Evolutionary conservation across 2,888 invertebrate genomes (phyloP), one percentile per base, ranked within the genome.

Genomic region (Anarsia innoxiella): DNA sequence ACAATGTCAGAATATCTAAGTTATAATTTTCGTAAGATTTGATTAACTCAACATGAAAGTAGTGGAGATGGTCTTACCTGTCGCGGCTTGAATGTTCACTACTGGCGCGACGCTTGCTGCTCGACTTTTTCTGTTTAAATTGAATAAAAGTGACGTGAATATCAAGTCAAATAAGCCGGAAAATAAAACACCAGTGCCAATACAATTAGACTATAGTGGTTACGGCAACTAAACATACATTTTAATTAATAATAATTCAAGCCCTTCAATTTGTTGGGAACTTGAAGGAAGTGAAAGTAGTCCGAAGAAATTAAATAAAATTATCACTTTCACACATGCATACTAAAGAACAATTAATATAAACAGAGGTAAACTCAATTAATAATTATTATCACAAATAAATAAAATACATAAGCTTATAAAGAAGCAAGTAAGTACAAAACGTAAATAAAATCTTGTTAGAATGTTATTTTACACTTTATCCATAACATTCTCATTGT

Each of bases 121-220:
- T 67, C 63, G 77, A 71, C 54, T 83, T 84, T 73, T 82, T 84
- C 84, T 84, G 82, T 78, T 62, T 51, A 74, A 68, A 61, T 61
- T 55, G 49, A 66, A 71, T 35, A 58, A 53, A 42, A 49, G 26
- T 39, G n/a, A 59, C 55, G 52, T 68, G 48, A 69, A 70, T 45
- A 62, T 53, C 34, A 44, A 23, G 13, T 47, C 41, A 41, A 44
- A 44, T 43, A 58, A 51, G 44, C 38, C 23, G 42, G 43, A 46
- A 56, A 48, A 57, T 48, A 56, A 58, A 79, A 83, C 83, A 84
- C 83, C 82, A 77, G 84, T 84, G 84, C 83, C 84, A 83, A 79
- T 79, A 78, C 77, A 78, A 76, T 68, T 79, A 70, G 61, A 72
- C 82, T 83, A 83, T 58, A 66, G 83, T 84, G 83, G 74, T 75